A percentile compares a stretch with the other conserved stretches of the same genome.
Conservation (phyloP, 2,113 vertebrate species). For the Bufo gargarizans region DNA sequence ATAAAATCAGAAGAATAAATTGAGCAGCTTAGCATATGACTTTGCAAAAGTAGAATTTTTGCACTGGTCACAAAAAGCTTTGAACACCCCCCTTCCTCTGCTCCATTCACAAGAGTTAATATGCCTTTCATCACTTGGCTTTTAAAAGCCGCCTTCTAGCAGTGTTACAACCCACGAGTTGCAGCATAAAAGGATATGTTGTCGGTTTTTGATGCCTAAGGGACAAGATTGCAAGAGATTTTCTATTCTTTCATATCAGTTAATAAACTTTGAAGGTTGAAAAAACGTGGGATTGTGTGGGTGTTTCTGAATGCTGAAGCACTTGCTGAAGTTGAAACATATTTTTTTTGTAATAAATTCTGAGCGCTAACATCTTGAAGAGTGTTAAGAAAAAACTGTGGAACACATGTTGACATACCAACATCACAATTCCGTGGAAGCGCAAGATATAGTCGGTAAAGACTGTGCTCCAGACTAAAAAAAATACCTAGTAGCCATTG, state of each 20-base stretch:
- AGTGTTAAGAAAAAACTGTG: background rate
- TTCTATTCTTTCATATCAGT: background rate
- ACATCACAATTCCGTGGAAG: background rate
- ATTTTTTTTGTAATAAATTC: background rate
- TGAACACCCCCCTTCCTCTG: too few species aligned
- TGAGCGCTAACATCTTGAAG: too few species aligned
- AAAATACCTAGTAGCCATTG: too few species aligned
- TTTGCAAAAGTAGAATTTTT: background rate
- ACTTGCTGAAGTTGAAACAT: background rate
- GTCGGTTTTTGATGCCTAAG: background rate
- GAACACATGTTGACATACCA: background rate
- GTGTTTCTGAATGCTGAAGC: background rate
- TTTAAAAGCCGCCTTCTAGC: background rate
- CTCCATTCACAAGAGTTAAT: background rate
- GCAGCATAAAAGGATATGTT: conserved; percentile 24
- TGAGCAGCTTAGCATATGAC: background rate
- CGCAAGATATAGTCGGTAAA: too few species aligned
- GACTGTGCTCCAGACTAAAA: too few species aligned
- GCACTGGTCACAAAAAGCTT: background rate
- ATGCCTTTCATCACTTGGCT: background rate
- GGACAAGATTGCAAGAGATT: conserved; percentile 19
- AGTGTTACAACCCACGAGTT: background rate
- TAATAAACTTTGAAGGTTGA: conserved; percentile 14
- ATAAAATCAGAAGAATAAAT: too few species aligned
- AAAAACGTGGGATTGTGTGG: conserved; percentile 8